Base-by-base conservation (phyloP, 2,797 vertebrate genomes). In the Poeciliopsis infans region DNA sequence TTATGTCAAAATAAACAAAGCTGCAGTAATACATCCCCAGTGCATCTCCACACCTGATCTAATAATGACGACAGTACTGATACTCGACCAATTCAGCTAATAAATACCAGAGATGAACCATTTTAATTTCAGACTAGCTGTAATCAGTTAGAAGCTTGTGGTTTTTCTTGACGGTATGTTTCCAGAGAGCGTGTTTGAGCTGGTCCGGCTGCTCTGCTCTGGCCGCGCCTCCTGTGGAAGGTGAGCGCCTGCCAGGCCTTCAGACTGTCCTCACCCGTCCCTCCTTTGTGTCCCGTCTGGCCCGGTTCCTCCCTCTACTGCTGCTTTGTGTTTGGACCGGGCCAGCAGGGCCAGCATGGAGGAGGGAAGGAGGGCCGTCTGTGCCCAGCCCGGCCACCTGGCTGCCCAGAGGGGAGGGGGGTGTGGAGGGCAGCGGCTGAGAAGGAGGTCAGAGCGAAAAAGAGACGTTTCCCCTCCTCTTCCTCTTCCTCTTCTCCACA, bases 361-460 rank as follows among this genome's bases (percentile, higher is more conserved):
- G 87, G 79, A 69, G 83, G 91, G 93, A 86, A 90, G 93, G 94
- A 88, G 90, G 94, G 89, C 94, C 92, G 92, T 94, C 93, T 94
- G 93, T 92, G 88, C 91, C 91, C 92, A 86, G 88, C 92, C 88
- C 55, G 83, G 90, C 93, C 94, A 94, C 93, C 94, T 95, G 94
- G 89, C 91, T 86, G 87, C 93, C 92, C 93, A 89, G 92, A 94
- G 91, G 92, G 91, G 91, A 88, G 92, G 89, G 88, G 90, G 92
- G 91, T 84, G 83, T 85, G 85, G 90, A 87, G 89, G 90, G 88
- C 46, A 74, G 74, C 51, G 81, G 85, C 82, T 85, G 76, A 70
- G 89, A 92, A 93, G 85, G 88, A 80, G 93, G 92, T 91, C 91
- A 92, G 92, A 57, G 45, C 74, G 85, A 82, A 90, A 91, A 57